Evolutionary conservation across 2,888 invertebrate genomes (phyloP).

Genomic region (Tolmerus cingulatus): DNA sequence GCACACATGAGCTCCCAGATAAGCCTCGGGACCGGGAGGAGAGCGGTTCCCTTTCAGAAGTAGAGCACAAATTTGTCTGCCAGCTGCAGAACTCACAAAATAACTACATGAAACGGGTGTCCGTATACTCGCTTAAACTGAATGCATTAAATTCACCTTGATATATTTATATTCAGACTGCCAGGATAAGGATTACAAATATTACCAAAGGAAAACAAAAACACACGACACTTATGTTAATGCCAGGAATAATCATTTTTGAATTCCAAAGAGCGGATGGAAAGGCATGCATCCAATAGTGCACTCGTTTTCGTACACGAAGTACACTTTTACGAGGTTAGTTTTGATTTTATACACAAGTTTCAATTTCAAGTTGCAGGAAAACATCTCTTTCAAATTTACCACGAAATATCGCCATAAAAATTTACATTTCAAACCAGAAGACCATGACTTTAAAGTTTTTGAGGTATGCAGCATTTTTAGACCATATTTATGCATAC

Average conservation of each 20-base stretch:
- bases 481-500: too few species aligned
- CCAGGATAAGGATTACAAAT: background rate
- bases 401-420: background rate
- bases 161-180: slow-evolving; percentile 3
- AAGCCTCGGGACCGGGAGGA: background rate
- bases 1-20: slow-evolving; percentile 4
- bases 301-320: background rate
- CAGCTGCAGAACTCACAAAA: background rate
- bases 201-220: background rate
- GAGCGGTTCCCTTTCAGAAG: background rate
- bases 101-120: background rate
- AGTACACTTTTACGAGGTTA: background rate
- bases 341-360: background rate
- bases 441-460: too few species aligned
- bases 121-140: background rate
- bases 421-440: background rate
- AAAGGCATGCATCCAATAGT: background rate
- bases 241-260: background rate
- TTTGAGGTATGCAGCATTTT: too few species aligned
- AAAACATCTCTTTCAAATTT: background rate
- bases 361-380: background rate
- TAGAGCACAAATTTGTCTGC: slow-evolving; percentile 18
- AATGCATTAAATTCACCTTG: background rate
- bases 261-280: background rate
- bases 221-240: background rate